Conservation (phyloP, 2,113 vertebrate genomes). For the Oceanites oceanicus region DNA sequence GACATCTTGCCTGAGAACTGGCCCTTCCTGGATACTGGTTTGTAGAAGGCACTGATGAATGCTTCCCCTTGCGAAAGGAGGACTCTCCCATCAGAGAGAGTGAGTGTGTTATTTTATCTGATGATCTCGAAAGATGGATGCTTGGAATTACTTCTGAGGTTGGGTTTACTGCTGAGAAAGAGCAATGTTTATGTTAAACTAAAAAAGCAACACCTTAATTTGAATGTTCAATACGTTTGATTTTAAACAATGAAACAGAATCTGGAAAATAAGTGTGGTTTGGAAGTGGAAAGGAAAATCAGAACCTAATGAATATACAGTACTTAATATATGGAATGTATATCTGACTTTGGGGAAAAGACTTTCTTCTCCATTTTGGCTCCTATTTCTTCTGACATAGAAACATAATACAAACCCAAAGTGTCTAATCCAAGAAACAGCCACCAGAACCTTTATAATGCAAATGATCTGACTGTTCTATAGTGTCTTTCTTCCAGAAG, state of each 20-base stretch:
- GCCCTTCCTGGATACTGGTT: not conserved
- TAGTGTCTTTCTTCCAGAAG: conserved; percentile 33
- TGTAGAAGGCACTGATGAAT: not conserved
- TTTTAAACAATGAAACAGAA: not conserved
- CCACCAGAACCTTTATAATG: conserved; percentile 43
- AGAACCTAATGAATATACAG: not conserved
- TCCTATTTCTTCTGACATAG: conserved; percentile 29
- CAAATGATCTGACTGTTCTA: conserved; percentile 44
- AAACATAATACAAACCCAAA: conserved; percentile 35
- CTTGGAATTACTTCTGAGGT: not conserved
- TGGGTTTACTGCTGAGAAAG: not conserved
- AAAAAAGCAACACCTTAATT: not conserved
- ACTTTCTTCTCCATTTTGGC: not conserved
- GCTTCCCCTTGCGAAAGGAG: not conserved
- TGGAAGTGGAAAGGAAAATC: conserved; percentile 12
- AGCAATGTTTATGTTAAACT: not conserved
- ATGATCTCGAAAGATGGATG: not conserved
- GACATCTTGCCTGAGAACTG: not conserved
- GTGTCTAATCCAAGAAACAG: conserved; percentile 26
- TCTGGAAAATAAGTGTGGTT: not conserved
- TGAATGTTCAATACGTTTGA: not conserved
- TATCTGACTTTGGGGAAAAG: not conserved
- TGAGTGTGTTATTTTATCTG: not conserved
- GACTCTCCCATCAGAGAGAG: not conserved
- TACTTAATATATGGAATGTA: conserved; percentile 8